These are phyloP conservation scores for Neogobius melanostomus DNA, from an alignment of 2,113 vertebrate genomes.

Conservation along the genomic window DNA sequence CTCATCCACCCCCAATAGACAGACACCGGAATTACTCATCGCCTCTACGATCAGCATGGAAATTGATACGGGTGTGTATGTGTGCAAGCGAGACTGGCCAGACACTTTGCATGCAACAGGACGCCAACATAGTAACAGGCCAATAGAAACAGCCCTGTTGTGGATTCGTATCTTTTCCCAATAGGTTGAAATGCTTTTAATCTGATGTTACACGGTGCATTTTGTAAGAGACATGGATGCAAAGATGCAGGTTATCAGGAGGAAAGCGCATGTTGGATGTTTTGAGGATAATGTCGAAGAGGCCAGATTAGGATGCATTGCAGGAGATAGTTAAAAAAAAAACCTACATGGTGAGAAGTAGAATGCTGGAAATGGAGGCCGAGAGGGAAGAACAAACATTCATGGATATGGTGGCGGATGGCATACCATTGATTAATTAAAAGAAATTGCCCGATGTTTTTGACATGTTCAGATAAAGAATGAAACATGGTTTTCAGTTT, in stretches of 20 bases:
- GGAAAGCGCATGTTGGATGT: not conserved
- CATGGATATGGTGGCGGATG: not conserved
- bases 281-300: not conserved
- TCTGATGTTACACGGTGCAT: not conserved
- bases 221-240: not conserved
- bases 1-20: slow-evolving; percentile 60
- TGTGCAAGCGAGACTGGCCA: slow-evolving; percentile 28
- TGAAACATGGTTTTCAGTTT: not conserved
- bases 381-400: not conserved
- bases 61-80: slow-evolving; percentile 54
- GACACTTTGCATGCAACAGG: slow-evolving; percentile 31
- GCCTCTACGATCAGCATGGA: slow-evolving; percentile 60
- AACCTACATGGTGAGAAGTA: not conserved
- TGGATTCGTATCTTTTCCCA: not conserved
- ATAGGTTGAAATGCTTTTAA: not conserved
- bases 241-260: not conserved
- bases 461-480: too few species aligned
- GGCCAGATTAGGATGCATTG: not conserved
- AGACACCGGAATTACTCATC: slow-evolving; percentile 63
- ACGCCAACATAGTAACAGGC: slow-evolving; percentile 5
- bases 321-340: not conserved
- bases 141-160: not conserved
- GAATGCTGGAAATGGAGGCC: not conserved
- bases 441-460: too few species aligned
- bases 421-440: too few species aligned